Base-by-base conservation (phyloP, 2,113 vertebrate species). In the Psophia crepitans region DNA sequence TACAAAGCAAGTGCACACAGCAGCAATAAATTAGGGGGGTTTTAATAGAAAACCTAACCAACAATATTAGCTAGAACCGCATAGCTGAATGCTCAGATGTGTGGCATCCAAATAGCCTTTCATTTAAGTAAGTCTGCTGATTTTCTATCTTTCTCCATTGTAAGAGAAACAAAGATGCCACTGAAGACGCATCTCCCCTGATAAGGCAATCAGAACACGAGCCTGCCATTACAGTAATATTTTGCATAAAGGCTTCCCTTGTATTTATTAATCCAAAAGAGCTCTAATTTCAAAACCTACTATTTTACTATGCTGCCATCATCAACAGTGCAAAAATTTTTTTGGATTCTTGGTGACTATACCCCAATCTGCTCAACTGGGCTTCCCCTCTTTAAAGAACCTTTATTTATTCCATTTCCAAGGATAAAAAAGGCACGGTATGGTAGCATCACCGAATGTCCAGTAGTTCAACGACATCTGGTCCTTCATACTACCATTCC, bases 151-250 rank as follows among this genome's bases (percentile, higher is more conserved):
- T 58, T 32, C 91, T 51, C 81, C 84, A 91, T 56, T 71, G 73
- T 81, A 87, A 95, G 93, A 76, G 57, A 94, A 85, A 92, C 51
- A 65, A 90, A 90, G 93, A 93, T 41, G 35, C 79, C 79, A 95
- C 77, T 90, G 80, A 96, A 83, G 53, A 48, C 57, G 57, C 54
- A 49, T 77, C 65, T 97, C 92, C 77, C 81, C 44, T 78, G 92
- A 89, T 84, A 95, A 96, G 35, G 66, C 92, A 88, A 84, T 56
- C 69, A 84, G 95, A 96, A 94, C 73, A 94, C 46, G 68, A 97
- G 95, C 92, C 96, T 95, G 89, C 78, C 97, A 79, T 80, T 89
- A 88, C 60, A 91, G 49, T 22, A 94, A 74, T 68, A 87, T 22
- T 88, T 91, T 82, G 70, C 83, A 90, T 78, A 90, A 85, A 87